Conservation (phyloP, 2,113 vertebrate genomes). For the Saimiri boliviensis region DNA sequence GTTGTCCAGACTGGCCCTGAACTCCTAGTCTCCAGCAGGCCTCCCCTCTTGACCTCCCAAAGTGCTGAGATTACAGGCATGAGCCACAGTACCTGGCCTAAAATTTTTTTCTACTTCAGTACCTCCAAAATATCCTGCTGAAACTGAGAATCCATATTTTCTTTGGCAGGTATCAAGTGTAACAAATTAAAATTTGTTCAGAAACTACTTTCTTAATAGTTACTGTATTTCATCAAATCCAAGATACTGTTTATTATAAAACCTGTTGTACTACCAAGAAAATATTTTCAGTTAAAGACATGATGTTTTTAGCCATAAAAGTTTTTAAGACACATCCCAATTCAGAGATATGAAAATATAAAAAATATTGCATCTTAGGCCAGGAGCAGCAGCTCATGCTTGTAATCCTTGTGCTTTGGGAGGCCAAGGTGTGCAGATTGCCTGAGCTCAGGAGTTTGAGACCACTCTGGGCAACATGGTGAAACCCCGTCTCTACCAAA, state of each 20-base stretch:
- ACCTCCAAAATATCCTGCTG: neutral
- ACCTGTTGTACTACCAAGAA: neutral
- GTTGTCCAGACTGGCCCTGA: too few relatives aligned
- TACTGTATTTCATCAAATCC: neutral
- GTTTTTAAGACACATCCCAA: neutral
- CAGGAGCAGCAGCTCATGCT: too few relatives aligned
- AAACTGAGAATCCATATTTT: neutral
- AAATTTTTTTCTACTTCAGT: neutral
- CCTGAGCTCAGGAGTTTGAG: too few relatives aligned
- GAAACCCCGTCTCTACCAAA: too few relatives aligned
- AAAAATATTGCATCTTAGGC: neutral
- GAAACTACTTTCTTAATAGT: neutral
- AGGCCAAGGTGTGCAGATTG: too few relatives aligned
- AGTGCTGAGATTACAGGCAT: too few relatives aligned
- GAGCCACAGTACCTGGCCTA: too few relatives aligned
- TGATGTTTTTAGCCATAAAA: neutral
- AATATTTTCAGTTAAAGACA: neutral
- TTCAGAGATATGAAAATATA: neutral
- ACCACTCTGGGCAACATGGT: too few relatives aligned
- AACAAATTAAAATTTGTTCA: conserved; percentile 19
- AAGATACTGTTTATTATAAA: neutral
- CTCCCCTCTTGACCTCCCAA: too few relatives aligned
- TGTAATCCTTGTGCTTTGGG: too few relatives aligned
- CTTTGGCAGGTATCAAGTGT: neutral
- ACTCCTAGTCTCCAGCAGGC: too few relatives aligned